A percentile compares a stretch with the other conserved stretches of the same genome.
Evolutionary conservation across 1,140 invertebrate genomes (phyloP).

Genomic region (Hirudo medicinalis): DNA sequence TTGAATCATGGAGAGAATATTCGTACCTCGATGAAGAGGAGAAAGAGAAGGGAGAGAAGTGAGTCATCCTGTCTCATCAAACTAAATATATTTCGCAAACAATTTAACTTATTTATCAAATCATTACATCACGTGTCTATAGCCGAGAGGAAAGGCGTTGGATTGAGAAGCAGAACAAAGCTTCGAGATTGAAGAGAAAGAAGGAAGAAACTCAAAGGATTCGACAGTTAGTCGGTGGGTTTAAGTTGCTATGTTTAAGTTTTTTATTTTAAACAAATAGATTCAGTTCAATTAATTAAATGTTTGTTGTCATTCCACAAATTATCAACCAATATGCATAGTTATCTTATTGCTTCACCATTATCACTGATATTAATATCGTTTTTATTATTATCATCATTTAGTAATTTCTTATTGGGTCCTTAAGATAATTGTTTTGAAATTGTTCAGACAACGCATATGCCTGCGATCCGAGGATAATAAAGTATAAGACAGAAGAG

Average conservation of each 20-base stretch:
- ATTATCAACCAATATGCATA: no score
- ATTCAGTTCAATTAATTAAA: slow-evolving; percentile 4
- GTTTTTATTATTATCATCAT: no score
- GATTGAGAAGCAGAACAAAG: slow-evolving; percentile 96
- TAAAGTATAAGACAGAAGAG: slow-evolving; percentile 80
- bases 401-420: no score
- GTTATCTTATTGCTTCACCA: background rate
- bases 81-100: no score
- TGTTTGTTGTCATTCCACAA: background rate
- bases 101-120: background rate
- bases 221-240: slow-evolving; percentile 57
- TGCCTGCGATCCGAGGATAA: slow-evolving; percentile 78
- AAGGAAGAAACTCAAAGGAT: slow-evolving; percentile 91
- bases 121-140: background rate
- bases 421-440: background rate
- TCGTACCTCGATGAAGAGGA: slow-evolving; percentile 98
- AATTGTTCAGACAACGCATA: slow-evolving; percentile 67
- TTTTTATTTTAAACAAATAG: no score
- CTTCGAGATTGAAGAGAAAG: slow-evolving; percentile 71
- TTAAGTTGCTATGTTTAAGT: no score
- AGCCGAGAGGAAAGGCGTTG: slow-evolving; percentile 79
- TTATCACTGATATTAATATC: background rate
- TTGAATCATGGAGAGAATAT: slow-evolving; percentile 96
- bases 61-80: slow-evolving; percentile 17
- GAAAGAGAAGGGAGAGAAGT: slow-evolving; percentile 84